Base-by-base conservation (phyloP, 2,888 invertebrate species). In the Rhimphoctona megacephalus region DNA sequence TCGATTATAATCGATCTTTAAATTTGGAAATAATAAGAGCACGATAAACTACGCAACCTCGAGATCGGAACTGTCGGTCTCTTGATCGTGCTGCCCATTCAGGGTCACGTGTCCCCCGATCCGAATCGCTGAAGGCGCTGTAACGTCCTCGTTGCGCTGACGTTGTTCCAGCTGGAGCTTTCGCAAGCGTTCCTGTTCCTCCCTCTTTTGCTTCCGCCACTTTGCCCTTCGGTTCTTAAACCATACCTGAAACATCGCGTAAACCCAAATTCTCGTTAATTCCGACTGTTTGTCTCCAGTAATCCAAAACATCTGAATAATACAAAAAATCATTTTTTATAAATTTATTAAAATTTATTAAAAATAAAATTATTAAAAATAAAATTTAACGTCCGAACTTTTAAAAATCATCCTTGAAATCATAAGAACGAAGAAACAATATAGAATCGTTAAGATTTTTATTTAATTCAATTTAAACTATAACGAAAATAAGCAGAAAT, bases 151-250 rank as follows among this genome's bases (percentile, higher is more conserved):
- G 87, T 88, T 90, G 3, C 93, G 93, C 69, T 93, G 91, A 67
- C 93, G 92, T 87, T 97, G 96, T 93, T 98, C 98, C 94, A 98
- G 97, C 93, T 98, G 98, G 87, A 98, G 94, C 94, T 98, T 97
- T 85, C 98, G 96, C 90, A 98, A 95, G 85, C 98, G 95, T 94
- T 98, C 97, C 94, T 98, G 97, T 94, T 97, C 97, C 94, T 97
- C 99, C 2, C 98, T 96, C 94, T 98, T 98, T 94, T 98, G 98
- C 93, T 99, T 99, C 90, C 99, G 96, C 98, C 98, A 99, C 95
- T 99, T 99, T 90, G 99, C 99, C 57, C 99, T 96, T 30, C 99
- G 96, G 94, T 99, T 99, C 95, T 99, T 99, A 95, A 99, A 99
- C 99, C 99, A 99, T 17, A 99, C 99, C 99, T 99, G 95, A 19